Evolutionary conservation across 2,888 invertebrate species (phyloP), one percentile per base, ranked within the genome.

Genomic region (Camponotus fellah): DNA sequence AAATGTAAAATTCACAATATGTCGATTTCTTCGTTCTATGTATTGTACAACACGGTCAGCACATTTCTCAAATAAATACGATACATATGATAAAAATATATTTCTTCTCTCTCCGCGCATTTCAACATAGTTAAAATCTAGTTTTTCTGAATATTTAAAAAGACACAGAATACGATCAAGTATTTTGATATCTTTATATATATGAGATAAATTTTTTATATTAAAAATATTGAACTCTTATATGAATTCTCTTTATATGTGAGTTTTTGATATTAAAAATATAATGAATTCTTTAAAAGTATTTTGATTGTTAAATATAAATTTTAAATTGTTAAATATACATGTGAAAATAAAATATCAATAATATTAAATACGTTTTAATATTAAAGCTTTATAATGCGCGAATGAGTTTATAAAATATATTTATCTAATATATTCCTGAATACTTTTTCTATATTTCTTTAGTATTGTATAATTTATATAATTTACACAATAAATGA

Each of bases 1-100:
- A 40, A 26, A 66, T 65, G 66, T 37, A 37, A 76, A 53, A 66
- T 53, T 40, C 5, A n/a, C 10, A 10, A 66, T 26, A 68, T n/a
- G 10, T 17, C 76, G 12, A 46, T 53, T 76, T 76, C 26, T 46
- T n/a, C 12, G 6, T 43, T 21, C 40, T 40, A 9, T 9, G 14
- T 49, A 32, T 60, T 9, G 14, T 49, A 32, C 74, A 60, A 14
- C 32, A 43, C 14, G 6, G 53, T 66, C 37, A 65, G 76, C 53
- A 66, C 21, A 56, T 62, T 65, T 76, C 49, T 65, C 37, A 17
- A 32, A 75, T 62, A 43, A 56, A 40, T 12, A 21, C 34, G 12
- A 66, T n/a, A 64, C 3, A n/a, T 14, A 26, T 34, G 4, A 34
- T 72, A 46, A 53, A 53, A 56, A 43, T 37, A 21, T 66, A 37